Conservation (phyloP, 1,140 invertebrate species). For the Zophobas morio region DNA sequence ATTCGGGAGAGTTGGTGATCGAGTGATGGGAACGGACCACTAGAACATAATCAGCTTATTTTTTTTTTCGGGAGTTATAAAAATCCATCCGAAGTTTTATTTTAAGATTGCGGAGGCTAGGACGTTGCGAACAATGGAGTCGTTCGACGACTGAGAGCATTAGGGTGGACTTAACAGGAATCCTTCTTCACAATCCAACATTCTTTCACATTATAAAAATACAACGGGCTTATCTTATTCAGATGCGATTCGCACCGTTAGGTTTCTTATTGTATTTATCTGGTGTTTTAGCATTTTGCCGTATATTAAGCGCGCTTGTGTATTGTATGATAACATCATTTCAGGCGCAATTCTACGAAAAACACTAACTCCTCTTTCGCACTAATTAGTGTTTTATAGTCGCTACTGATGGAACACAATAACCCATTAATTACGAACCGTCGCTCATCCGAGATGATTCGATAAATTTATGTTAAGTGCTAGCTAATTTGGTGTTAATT, state of each 20-base stretch:
- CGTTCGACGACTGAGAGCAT: background rate
- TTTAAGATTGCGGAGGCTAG: background rate
- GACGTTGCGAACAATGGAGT: background rate
- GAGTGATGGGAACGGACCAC: no score
- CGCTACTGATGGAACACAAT: constrained; percentile 28
- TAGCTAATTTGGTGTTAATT: constrained; percentile 21
- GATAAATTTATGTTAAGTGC: background rate
- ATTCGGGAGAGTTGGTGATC: no score
- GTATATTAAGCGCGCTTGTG: constrained; percentile 27
- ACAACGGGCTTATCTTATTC: constrained; percentile 36
- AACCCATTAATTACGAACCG: background rate
- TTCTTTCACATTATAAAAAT: constrained; percentile 38
- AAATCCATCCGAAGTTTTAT: no score
- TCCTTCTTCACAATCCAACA: constrained; percentile 26
- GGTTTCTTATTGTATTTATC: constrained; percentile 35
- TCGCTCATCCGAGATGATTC: background rate
- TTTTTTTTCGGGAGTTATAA: no score
- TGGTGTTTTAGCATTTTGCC: constrained; percentile 37
- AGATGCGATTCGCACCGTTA: constrained; percentile 39
- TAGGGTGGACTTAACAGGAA: constrained; percentile 17
- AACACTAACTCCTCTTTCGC: constrained; percentile 2
- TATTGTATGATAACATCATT: constrained; percentile 38
- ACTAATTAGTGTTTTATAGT: constrained; percentile 26
- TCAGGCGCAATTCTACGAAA: constrained; percentile 24
- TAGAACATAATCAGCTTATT: no score